Evolutionary conservation across 2,888 invertebrate genomes (phyloP).

Genomic region (Caenorhabditis sp.): DNA sequence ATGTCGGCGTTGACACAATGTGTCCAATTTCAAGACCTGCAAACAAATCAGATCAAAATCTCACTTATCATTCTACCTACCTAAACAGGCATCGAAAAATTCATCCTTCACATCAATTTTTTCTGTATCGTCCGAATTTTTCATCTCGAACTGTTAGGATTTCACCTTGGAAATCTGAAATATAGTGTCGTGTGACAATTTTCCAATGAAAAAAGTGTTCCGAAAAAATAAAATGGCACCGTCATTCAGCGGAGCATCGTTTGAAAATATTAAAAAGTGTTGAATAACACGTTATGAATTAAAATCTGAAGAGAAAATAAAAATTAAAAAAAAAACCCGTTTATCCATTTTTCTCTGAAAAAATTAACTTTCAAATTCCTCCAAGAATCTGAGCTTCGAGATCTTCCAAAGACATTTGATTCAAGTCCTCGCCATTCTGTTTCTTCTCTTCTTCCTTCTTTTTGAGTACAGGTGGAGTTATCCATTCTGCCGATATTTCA

Average conservation of each 20-base stretch:
- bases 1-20: constrained; percentile 26
- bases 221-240: background rate
- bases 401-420: constrained; percentile 35
- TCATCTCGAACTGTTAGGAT: background rate
- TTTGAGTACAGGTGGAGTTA: constrained; percentile 18
- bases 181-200: background rate
- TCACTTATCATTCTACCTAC: constrained; percentile 3
- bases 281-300: background rate
- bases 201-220: background rate
- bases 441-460: background rate
- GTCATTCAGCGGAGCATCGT: background rate
- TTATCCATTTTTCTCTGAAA: background rate
- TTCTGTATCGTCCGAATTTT: background rate
- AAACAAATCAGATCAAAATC: constrained; percentile 4
- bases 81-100: constrained; percentile 27
- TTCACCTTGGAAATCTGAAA: too few species aligned
- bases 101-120: constrained; percentile 14
- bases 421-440: constrained; percentile 9
- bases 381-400: constrained; percentile 32
- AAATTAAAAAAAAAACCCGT: background rate
- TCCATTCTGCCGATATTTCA: constrained; percentile 26
- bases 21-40: constrained; percentile 46
- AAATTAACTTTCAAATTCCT: background rate
- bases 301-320: background rate
- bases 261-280: background rate